A percentile compares a stretch with the other conserved stretches of the same genome.
These are phyloP conservation scores for Griposia aprilina DNA, from an alignment of 2,888 invertebrate genomes.

Conservation along the genomic window DNA sequence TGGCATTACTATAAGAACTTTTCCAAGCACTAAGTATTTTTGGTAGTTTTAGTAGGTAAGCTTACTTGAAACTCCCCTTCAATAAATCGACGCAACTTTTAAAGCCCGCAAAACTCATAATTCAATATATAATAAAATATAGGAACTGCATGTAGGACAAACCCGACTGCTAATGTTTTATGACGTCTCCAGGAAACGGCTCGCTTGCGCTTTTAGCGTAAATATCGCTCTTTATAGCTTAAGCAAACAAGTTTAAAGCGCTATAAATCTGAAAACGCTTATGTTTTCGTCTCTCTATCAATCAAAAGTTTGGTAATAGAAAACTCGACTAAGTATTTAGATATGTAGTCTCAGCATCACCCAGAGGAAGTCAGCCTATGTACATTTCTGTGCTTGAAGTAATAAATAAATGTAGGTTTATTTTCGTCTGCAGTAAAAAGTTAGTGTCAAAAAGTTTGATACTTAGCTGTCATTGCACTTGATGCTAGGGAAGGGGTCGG, in stretches of 20 bases:
- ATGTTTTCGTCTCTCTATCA: slow-evolving; percentile 12
- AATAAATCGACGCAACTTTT: slow-evolving; percentile 4
- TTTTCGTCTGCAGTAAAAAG: neutral
- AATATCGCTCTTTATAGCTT: slow-evolving; percentile 39
- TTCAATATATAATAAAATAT: slow-evolving; percentile 26
- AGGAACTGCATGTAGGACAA: slow-evolving; percentile 43
- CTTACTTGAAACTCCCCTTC: neutral
- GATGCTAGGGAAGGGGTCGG: too few species aligned
- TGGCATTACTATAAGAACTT: neutral
- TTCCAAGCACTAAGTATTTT: neutral
- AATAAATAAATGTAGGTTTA: neutral
- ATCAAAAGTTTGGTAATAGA: slow-evolving; percentile 15
- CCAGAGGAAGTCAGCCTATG: too few species aligned
- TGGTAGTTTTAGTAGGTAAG: neutral
- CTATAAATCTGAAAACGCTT: slow-evolving; percentile 6
- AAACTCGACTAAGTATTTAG: neutral
- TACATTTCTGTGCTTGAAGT: too few species aligned
- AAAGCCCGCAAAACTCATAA: neutral
- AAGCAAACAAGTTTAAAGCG: slow-evolving; percentile 32
- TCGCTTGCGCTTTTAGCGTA: slow-evolving; percentile 34
- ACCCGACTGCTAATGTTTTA: slow-evolving; percentile 38
- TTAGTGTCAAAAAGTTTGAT: too few species aligned
- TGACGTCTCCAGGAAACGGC: slow-evolving; percentile 8
- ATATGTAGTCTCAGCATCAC: neutral
- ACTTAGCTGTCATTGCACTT: too few species aligned